Base-by-base conservation (phyloP, 2,113 vertebrate species). In the Notothenia rossii region DNA sequence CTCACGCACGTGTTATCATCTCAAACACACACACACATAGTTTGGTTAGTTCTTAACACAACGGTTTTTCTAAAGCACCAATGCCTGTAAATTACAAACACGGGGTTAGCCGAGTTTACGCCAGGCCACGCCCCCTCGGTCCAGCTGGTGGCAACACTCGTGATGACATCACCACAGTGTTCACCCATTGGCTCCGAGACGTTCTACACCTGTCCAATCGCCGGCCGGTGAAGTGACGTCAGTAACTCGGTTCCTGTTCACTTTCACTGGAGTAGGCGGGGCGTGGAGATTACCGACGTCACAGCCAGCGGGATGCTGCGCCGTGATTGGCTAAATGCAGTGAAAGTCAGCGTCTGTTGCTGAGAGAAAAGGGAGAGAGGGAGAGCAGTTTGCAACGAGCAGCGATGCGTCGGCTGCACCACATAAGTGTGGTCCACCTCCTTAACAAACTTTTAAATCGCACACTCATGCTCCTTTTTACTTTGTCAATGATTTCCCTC, bases 81-180 rank as follows among this genome's bases (percentile, higher is more conserved):
- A 75, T 73, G 85, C 83, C 79, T 88, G 91, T 75, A 64, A 88
- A 83, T 88, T 85, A 87, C 86, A 90, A 91, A 93, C 91, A 81
- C 29, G 83, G 91, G 94, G 94, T 95, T 93, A 94, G 88, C 68
- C 49, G 92, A 94, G 94, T 95, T 94, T 91, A 94, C 93, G 89
- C 85, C 73, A 93, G 75, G 46, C 92, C 96, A 94, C 95, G 94
- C 96, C 96, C 91, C 90, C 90, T 81, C 7, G 36, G 86, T 92
- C 92, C 95, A 96, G 95, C 94, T 96, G 96, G 95, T 96, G 96
- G 96, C 96, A 96, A 96, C 96, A 95, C 94, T 92, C 78, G 72
- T 91, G 91, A 91, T 95, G 94, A 96, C 95, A 95, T 96, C 95
- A 96, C 82, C 90, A 20, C 61, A 73, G 48, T 59, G 77, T 22